These are phyloP conservation scores for Cydia strobilella DNA, from an alignment of 1,140 invertebrate genomes.

Conservation along the genomic window DNA sequence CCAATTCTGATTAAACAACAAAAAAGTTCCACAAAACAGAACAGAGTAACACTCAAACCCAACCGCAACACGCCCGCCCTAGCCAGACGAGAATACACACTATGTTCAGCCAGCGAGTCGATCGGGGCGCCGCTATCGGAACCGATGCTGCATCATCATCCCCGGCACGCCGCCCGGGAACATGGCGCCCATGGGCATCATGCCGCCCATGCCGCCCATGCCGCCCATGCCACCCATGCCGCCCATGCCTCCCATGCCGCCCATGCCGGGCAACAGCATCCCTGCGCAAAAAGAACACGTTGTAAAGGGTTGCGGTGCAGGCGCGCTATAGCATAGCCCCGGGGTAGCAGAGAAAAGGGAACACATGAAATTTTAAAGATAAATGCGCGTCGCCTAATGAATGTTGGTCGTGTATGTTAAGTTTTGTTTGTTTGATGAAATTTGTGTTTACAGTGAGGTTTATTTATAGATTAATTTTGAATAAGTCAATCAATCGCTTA, in stretches of 20 bases:
- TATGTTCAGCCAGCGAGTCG: conserved; percentile 9
- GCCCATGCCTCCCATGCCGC: conserved; percentile 65
- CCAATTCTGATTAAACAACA: too few species aligned
- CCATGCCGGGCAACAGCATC: conserved; percentile 65
- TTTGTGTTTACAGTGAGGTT: neutral
- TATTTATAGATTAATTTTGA: neutral
- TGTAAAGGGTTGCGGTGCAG: conserved; percentile 38
- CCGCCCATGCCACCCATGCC: conserved; percentile 65
- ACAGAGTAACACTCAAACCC: neutral
- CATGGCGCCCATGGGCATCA: conserved; percentile 69
- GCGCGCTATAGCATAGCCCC: conserved; percentile 34
- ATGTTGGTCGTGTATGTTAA: neutral
- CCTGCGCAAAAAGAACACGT: conserved; percentile 58
- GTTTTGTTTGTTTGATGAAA: neutral
- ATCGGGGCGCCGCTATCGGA: conserved; percentile 55
- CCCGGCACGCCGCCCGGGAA: conserved; percentile 68
- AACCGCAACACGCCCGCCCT: conserved; percentile 9
- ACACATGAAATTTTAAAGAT: neutral
- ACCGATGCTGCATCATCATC: conserved; percentile 69
- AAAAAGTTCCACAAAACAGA: neutral
- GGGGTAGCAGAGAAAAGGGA: conserved; percentile 1
- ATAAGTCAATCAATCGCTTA: neutral
- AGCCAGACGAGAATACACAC: conserved; percentile 18
- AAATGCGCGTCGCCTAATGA: neutral
- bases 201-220: conserved; percentile 48